phyloP scores from a whole-genome alignment of 2,888 invertebrate genomes.

The Villa cingulata region DNA sequence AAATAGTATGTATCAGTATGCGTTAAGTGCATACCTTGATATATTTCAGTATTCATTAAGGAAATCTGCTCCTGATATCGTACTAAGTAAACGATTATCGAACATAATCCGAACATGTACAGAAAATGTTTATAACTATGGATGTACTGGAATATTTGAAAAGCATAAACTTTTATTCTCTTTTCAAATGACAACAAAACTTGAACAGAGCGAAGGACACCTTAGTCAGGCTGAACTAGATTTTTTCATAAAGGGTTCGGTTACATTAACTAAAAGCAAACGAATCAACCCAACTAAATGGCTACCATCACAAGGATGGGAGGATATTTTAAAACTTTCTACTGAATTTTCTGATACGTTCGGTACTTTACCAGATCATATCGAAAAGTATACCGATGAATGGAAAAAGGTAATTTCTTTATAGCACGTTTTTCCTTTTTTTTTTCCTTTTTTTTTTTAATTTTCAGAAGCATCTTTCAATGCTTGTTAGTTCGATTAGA shows the following conservation, averaged over 20 bases:
- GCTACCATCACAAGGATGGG: constrained; percentile 66
- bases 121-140: constrained; percentile 79
- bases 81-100: constrained; percentile 53
- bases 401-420: constrained; percentile 52
- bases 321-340: constrained; percentile 62
- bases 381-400: constrained; percentile 38
- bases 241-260: constrained; percentile 82
- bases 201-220: constrained; percentile 54
- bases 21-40: constrained; percentile 68
- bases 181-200: constrained; percentile 76
- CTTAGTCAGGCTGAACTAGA: constrained; percentile 61
- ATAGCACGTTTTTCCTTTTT: background rate
- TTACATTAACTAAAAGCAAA: constrained; percentile 59
- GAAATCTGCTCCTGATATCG: constrained; percentile 69
- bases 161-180: constrained; percentile 81
- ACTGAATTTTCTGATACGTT: constrained; percentile 55
- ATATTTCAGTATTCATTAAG: constrained; percentile 70
- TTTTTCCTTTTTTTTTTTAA: too few species aligned
- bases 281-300: constrained; percentile 54
- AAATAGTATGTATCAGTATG: constrained; percentile 87
- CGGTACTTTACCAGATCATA: constrained; percentile 46
- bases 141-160: constrained; percentile 86
- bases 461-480: too few species aligned
- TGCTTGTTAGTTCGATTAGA: too few species aligned
- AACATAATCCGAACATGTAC: constrained; percentile 79